Base-by-base conservation (phyloP, 2,888 invertebrate genomes). In the Rhabditoides inermis region DNA sequence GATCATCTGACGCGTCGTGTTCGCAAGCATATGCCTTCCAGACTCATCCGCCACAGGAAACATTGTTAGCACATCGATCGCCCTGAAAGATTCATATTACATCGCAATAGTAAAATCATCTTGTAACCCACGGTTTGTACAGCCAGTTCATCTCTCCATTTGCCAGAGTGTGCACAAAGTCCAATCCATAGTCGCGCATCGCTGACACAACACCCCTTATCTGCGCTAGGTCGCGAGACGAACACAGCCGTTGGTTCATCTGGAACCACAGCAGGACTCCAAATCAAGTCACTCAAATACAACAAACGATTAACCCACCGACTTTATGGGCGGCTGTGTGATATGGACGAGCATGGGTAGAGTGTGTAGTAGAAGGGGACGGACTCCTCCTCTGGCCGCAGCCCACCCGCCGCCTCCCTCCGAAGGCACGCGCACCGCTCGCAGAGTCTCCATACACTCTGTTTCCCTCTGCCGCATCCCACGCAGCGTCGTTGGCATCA, bases 1-100 rank as follows among this genome's bases (percentile, higher is more conserved):
- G 52, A 91, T 84, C 40, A 89, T 80, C 75, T 90, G 90, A 56
- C 86, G 84, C 22, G 85, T 83, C 6, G 85, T 83, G 63, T 87
- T 86, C 0, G 84, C 82, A 32, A 86, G 73, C 37, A 78, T 49
- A 6, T 45, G 41, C 7, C 65, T 44, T 41, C 49, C 41, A 18
- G 48, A 54, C 6, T 46, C 54, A 25, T 59, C 58, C 12, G 47
- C 49, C 39, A 65, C 36, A 25, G 77, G 75, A 65, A 83, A 83
- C 53, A 76, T 68, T 0, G 83, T 83, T 0, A 86, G 70, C 60
- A 84, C 83, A 68, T 87, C 85, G 12, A 90, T 78, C 73, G 88
- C 85, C 30, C 83, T 82, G 40, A 22, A 48, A 70, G 15, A 70
- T 6, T 23, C 5, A 23, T 26, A 26, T n/a, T n/a, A 28, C 22